These are phyloP conservation scores for Lagria hirta DNA, from an alignment of 2,888 invertebrate genomes.

Conservation along the genomic window DNA sequence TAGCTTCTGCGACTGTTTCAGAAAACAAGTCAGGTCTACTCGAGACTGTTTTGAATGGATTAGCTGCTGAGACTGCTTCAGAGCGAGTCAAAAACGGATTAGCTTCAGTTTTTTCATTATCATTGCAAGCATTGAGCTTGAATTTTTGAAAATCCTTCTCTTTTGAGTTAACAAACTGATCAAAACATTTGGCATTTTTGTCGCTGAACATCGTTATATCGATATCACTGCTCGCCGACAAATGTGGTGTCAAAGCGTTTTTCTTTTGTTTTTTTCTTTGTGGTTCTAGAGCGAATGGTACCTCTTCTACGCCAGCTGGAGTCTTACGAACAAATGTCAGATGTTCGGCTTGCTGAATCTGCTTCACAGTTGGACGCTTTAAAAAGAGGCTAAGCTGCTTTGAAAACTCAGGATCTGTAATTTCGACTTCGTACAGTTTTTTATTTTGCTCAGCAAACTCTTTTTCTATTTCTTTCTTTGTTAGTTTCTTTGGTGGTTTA, in stretches of 20 bases:
- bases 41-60: too few species aligned
- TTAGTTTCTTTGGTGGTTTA: slow-evolving; percentile 38
- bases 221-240: slow-evolving; percentile 21
- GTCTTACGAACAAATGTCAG: slow-evolving; percentile 42
- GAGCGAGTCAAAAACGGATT: too few species aligned
- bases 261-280: slow-evolving; percentile 15
- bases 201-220: slow-evolving; percentile 33
- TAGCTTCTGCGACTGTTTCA: too few species aligned
- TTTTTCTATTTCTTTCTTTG: slow-evolving; percentile 40
- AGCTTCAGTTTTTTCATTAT: too few species aligned
- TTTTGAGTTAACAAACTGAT: slow-evolving; percentile 39
- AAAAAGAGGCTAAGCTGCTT: slow-evolving; percentile 39
- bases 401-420: slow-evolving; percentile 27
- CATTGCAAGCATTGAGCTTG: slow-evolving; percentile 30
- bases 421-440: slow-evolving; percentile 35
- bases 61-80: too few species aligned
- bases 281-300: slow-evolving; percentile 30
- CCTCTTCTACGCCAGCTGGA: slow-evolving; percentile 39
- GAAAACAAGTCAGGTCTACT: too few species aligned
- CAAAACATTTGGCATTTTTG: slow-evolving; percentile 36
- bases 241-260: slow-evolving; percentile 14
- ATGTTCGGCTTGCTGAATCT: slow-evolving; percentile 41
- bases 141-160: slow-evolving; percentile 37
- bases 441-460: slow-evolving; percentile 43
- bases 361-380: slow-evolving; percentile 44